These are phyloP conservation scores for Colinus virginianus DNA, from an alignment of 2,113 vertebrate genomes.

Conservation along the genomic window DNA sequence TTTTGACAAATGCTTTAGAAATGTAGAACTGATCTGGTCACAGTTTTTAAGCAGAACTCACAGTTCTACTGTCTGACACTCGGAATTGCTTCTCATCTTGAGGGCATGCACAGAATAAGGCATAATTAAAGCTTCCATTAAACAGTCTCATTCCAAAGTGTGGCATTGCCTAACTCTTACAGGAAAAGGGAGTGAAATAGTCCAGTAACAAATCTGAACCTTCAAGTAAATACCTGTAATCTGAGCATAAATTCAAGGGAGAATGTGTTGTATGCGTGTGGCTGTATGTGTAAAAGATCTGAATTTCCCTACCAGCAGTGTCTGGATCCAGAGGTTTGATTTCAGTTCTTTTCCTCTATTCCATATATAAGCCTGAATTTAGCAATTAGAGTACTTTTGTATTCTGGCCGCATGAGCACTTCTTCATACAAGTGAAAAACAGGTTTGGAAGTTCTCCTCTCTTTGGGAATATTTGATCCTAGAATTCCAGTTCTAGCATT, in stretches of 20 bases:
- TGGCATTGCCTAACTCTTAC: neutral
- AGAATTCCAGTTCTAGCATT: neutral
- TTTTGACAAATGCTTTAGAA: neutral
- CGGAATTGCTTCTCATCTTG: neutral
- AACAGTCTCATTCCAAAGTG: neutral
- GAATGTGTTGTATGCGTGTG: neutral
- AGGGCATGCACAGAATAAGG: neutral
- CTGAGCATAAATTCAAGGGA: neutral
- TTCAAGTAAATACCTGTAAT: neutral
- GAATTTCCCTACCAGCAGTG: neutral
- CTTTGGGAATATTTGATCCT: neutral
- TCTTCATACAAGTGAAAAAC: neutral
- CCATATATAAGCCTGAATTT: neutral
- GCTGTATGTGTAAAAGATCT: neutral
- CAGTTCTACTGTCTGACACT: neutral
- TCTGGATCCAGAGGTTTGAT: neutral
- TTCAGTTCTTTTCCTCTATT: neutral
- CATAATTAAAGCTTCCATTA: neutral
- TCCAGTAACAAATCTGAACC: neutral
- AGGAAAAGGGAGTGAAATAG: neutral
- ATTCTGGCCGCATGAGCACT: neutral
- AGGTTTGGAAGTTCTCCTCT: neutral
- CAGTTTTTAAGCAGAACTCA: neutral
- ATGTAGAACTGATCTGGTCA: neutral
- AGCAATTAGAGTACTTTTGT: neutral